Conservation (phyloP, 2,113 vertebrate genomes). For the Mormyrus iriodes region DNA sequence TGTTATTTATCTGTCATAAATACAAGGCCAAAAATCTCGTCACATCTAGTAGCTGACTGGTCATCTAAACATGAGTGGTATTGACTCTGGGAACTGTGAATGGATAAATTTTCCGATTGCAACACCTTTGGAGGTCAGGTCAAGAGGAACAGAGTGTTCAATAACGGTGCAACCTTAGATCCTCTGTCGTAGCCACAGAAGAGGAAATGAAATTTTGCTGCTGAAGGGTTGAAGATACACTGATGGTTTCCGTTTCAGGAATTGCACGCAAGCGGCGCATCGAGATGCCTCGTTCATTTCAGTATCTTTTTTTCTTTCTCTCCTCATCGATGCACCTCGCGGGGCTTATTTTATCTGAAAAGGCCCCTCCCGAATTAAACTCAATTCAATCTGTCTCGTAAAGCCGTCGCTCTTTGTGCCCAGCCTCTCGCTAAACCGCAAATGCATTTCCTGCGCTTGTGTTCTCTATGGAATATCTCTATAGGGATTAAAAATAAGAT, state of each 20-base stretch:
- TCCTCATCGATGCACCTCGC: background rate
- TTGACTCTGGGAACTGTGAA: slow-evolving; percentile 37
- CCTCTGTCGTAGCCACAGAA: background rate
- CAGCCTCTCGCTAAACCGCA: background rate
- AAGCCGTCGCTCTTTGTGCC: background rate
- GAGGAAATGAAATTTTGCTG: slow-evolving; percentile 9
- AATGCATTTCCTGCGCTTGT: background rate
- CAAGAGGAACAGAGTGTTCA: background rate
- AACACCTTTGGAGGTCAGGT: background rate
- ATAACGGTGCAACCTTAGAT: background rate
- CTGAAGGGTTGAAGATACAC: background rate
- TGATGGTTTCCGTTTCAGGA: background rate
- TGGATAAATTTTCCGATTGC: background rate
- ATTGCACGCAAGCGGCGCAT: background rate
- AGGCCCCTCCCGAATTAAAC: background rate
- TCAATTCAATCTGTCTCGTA: background rate
- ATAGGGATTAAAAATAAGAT: background rate
- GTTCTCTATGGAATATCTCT: background rate
- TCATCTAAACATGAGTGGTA: slow-evolving; percentile 45
- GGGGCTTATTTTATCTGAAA: background rate
- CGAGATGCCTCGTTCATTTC: background rate
- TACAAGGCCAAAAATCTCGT: slow-evolving; percentile 23
- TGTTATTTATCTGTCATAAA: slow-evolving; percentile 5
- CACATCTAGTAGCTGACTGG: slow-evolving; percentile 20
- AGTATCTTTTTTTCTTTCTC: background rate